Evolutionary conservation across 1,140 invertebrate genomes (phyloP).

Genomic region (Drosophila fuyamai): DNA sequence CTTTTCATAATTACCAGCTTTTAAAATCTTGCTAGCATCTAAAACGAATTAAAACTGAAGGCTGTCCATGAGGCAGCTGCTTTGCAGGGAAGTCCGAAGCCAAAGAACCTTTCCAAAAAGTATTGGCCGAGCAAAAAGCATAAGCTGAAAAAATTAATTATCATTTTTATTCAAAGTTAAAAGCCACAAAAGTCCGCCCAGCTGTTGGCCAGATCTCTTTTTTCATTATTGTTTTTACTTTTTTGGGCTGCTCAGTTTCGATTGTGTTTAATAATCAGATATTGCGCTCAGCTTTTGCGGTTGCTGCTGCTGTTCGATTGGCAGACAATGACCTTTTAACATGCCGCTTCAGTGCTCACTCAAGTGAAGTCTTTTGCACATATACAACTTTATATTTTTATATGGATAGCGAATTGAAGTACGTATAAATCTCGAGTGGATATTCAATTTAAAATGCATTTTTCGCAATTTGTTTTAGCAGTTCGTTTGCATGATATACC

Average conservation of each 20-base stretch:
- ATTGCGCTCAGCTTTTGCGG: constrained; percentile 51
- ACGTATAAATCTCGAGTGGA: constrained; percentile 19
- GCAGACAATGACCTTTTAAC: constrained; percentile 80
- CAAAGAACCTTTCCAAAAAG: constrained; percentile 62
- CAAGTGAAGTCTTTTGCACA: constrained; percentile 39
- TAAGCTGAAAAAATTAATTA: constrained; percentile 60
- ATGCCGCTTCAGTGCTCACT: constrained; percentile 72
- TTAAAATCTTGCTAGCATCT: constrained; percentile 64
- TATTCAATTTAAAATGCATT: constrained; percentile 77
- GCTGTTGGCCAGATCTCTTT: constrained; percentile 47
- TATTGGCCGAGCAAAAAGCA: constrained; percentile 18
- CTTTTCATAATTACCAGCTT: constrained; percentile 67
- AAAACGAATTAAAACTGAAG: constrained; percentile 37
- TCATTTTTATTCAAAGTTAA: constrained; percentile 50
- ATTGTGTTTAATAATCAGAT: constrained; percentile 76
- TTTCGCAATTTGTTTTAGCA: constrained; percentile 74
- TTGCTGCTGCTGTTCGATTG: constrained; percentile 62
- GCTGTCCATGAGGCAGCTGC: constrained; percentile 33
- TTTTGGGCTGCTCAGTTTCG: constrained; percentile 30
- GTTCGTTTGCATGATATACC: constrained; percentile 71
- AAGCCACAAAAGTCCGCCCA: constrained; percentile 46
- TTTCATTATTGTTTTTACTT: constrained; percentile 27
- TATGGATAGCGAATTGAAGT: constrained; percentile 22
- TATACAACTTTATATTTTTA: constrained; percentile 5
- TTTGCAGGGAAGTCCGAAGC: constrained; percentile 41